These are phyloP conservation scores for Turritopsis dohrnii DNA, from an alignment of 30 jellyfish, hydroid and myxozoan genomes.

Conservation along the genomic window DNA sequence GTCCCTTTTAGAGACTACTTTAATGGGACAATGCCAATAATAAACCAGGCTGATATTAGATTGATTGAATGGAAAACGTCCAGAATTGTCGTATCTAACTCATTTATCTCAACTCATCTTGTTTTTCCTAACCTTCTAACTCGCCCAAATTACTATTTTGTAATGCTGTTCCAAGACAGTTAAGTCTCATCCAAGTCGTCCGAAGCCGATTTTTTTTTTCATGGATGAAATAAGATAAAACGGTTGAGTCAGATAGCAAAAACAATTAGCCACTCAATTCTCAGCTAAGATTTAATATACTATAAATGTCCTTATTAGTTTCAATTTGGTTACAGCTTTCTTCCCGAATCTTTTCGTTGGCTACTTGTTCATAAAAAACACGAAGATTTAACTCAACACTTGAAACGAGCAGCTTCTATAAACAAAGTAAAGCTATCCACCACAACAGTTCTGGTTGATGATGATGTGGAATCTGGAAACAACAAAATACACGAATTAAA, in stretches of 20 bases:
- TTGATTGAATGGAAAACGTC: no score
- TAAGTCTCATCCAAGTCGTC: no score
- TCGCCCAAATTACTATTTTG: no score
- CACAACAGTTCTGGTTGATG: neutral
- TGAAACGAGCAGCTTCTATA: slow-evolving; percentile 6
- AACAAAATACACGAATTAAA: neutral
- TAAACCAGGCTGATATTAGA: no score
- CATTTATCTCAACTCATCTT: no score
- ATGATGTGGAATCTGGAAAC: neutral
- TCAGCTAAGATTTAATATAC: neutral
- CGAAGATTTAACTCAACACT: neutral
- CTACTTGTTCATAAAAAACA: neutral
- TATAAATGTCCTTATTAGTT: neutral
- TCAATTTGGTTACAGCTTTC: neutral
- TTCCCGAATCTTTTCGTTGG: slow-evolving; percentile 22
- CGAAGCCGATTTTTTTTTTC: no score
- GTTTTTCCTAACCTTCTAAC: no score
- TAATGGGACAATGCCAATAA: no score
- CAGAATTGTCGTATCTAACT: no score
- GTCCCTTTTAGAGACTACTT: neutral
- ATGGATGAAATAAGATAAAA: no score
- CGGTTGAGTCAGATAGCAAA: no score
- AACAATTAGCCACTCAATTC: neutral
- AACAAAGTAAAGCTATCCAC: neutral
- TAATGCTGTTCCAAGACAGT: no score